These are phyloP conservation scores for Calliphora vomitoria DNA, from an alignment of 2,888 invertebrate species.

Conservation along the genomic window DNA sequence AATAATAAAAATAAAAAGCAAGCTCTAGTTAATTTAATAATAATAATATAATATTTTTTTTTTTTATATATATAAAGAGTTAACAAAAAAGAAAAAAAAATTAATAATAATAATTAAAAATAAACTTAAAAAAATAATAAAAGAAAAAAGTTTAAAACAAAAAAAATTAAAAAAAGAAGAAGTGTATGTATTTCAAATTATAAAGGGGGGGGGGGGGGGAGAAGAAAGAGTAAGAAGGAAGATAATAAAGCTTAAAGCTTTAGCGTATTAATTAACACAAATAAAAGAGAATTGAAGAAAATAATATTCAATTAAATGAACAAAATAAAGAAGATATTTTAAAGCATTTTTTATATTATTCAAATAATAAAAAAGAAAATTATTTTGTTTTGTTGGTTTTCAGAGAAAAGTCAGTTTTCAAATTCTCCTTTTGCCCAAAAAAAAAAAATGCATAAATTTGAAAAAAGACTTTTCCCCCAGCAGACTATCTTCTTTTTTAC, in stretches of 20 bases:
- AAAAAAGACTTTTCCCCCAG: slow-evolving; percentile 46
- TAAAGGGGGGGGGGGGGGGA: no score
- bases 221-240: background rate
- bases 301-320: slow-evolving; percentile 46
- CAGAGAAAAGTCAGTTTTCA: slow-evolving; percentile 56
- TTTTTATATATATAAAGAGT: slow-evolving; percentile 72
- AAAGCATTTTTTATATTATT: slow-evolving; percentile 63
- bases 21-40: slow-evolving; percentile 70
- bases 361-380: slow-evolving; percentile 44
- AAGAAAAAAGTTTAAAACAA: slow-evolving; percentile 32
- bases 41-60: slow-evolving; percentile 58
- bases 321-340: slow-evolving; percentile 65
- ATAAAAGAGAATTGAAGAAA: slow-evolving; percentile 37
- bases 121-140: slow-evolving; percentile 53
- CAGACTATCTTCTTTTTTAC: background rate
- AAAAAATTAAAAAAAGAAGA: slow-evolving; percentile 5
- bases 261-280: slow-evolving; percentile 44
- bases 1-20: slow-evolving; percentile 68
- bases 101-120: slow-evolving; percentile 35
- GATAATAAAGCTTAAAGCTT: slow-evolving; percentile 63
- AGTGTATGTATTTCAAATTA: slow-evolving; percentile 31
- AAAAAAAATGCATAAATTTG: slow-evolving; percentile 46
- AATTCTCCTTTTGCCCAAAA: slow-evolving; percentile 14
- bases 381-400: slow-evolving; percentile 24
- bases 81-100: slow-evolving; percentile 70